Evolutionary conservation across 2,797 vertebrate genomes (phyloP), one percentile per base, ranked within the genome.

Genomic region (Cyclopterus lumpus): DNA sequence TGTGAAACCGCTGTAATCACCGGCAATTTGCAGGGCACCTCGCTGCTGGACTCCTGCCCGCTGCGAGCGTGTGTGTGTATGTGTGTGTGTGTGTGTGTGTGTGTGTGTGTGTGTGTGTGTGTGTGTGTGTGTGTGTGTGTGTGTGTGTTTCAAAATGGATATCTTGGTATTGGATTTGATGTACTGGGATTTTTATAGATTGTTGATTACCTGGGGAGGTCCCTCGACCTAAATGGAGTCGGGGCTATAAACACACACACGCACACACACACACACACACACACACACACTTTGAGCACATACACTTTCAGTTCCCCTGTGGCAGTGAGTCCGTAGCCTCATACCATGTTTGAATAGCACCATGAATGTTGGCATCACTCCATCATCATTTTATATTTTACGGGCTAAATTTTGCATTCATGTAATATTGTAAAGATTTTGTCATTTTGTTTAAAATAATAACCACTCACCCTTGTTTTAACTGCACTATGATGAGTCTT

Each of bases 1-100:
- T 64, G 74, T 71, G 75, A 91, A 91, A 83, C 79, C 0, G 63
- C 83, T 70, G 81, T 84, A 91, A 93, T 93, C 89, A 88, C 83
- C 48, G 51, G 80, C 87, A 84, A 88, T 90, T 92, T 88, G 73
- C 83, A 71, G 83, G 82, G 65, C 38, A 61, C 73, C 86, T 83
- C 86, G 0, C 89, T 75, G 90, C 81, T 85, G 91, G 90, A 92
- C 80, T 67, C 77, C 1, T 32, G 78, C 83, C 84, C 71, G 2
- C 75, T 86, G 64, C 5, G 6, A 73, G 80, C 70, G 9, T 28
- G 54, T 73, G n/a, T 1, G 22, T 64, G 61, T 58, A 57, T 48
- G 60, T 38, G 36, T 49, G 48, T 68, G 57, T 36, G 60, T 36
- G 48, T 8, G 54, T 26, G 63, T 49, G 72, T 1, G 61, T 30